Base-by-base conservation (phyloP, 2,113 vertebrate species). In the Rana temporaria region DNA sequence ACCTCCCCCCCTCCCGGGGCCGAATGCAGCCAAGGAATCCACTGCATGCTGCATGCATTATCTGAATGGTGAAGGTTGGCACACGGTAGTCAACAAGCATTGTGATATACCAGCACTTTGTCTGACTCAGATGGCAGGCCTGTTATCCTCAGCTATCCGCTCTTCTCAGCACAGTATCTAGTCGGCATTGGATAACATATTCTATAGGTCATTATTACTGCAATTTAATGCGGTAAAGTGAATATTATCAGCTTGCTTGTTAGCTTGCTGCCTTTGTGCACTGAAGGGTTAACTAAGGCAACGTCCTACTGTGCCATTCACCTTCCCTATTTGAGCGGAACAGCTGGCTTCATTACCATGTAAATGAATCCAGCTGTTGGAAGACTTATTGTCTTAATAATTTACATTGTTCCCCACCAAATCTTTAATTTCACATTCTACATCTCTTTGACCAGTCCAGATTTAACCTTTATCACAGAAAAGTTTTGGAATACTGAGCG, bases 271-370 rank as follows among this genome's bases (percentile, higher is more conserved):
- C 32, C 73, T 59, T 8, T 74, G 63, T 67, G 11, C 24, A 5
- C 52, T 57, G 52, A 83, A 60, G 81, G 63, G 81, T 83, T 83
- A 83, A 83, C 5, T n/a, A 24, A 66, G 60, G 60, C 80, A 82
- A 34, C 30, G 62, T 67, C 62, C 71, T 75, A 67, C 52, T 42
- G 70, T 68, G 72, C 63, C 53, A 76, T 57, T 68, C 71, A 76
- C 20, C 18, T 42, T 55, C 53, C 72, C 71, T 4, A 22, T 73
- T 67, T 48, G 4, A 60, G 81, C 16, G 6, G 77, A 71, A 68
- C 81, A 76, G 71, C 81, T 83, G 81, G 15, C 53, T 76, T 83
- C 81, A 83, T 83, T 76, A 66, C 26, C 81, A 83, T 83, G 72
- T 52, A 66, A 83, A 83, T 83, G 52, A 83, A 68, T 64, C 52